A percentile compares a stretch with the other conserved stretches of the same genome.
Conservation (phyloP, 2,888 invertebrate species). For the Ganaspis brasiliensis region DNA sequence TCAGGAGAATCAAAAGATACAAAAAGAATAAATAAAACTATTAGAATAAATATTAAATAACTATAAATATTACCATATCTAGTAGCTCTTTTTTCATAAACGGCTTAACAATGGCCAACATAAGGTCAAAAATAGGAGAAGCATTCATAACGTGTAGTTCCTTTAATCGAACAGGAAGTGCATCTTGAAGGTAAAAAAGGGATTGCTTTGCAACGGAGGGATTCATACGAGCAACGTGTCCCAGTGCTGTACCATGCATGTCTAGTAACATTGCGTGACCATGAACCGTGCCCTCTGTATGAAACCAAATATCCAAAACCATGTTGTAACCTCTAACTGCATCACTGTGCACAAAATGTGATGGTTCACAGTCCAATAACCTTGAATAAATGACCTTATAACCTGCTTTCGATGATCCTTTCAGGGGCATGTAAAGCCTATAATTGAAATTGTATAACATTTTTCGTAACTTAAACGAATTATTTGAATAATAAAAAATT, state of each 20-base stretch:
- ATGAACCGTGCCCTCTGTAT: slow-evolving; percentile 82
- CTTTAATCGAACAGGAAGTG: slow-evolving; percentile 85
- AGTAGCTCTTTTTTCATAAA: slow-evolving; percentile 86
- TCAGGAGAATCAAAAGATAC: too few relatives aligned
- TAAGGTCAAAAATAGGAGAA: slow-evolving; percentile 86
- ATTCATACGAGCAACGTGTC: slow-evolving; percentile 85
- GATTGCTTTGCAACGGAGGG: slow-evolving; percentile 85
- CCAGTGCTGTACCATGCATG: slow-evolving; percentile 83
- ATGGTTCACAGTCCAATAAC: slow-evolving; percentile 83
- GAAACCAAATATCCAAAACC: slow-evolving; percentile 83
- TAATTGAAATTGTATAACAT: slow-evolving; percentile 30
- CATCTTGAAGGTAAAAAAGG: slow-evolving; percentile 87
- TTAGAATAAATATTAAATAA: too few relatives aligned
- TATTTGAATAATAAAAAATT: too few relatives aligned
- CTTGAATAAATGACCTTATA: slow-evolving; percentile 82
- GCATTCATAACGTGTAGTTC: slow-evolving; percentile 87
- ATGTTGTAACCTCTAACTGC: slow-evolving; percentile 82
- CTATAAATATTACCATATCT: slow-evolving; percentile 69
- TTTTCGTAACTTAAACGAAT: too few relatives aligned
- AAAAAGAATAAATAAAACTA: too few relatives aligned
- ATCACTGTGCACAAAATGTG: slow-evolving; percentile 82
- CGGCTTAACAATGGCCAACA: slow-evolving; percentile 86
- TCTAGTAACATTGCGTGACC: slow-evolving; percentile 85
- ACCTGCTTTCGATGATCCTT: slow-evolving; percentile 82
- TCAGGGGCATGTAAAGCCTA: slow-evolving; percentile 80